Conservation (phyloP, 2,113 vertebrate genomes). For the Psilopsiagon aurifrons region DNA sequence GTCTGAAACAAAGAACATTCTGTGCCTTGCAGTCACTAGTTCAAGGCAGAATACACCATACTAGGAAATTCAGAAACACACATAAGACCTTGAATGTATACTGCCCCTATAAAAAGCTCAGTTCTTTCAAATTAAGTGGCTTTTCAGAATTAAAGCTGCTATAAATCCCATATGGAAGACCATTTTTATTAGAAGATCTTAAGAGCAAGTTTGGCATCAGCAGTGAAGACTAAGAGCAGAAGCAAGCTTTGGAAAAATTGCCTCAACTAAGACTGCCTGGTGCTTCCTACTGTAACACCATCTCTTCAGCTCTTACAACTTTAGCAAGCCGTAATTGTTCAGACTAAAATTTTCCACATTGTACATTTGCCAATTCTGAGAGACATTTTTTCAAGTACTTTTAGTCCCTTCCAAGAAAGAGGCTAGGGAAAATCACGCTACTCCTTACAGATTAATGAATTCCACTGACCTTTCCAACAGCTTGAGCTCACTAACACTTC, state of each 20-base stretch:
- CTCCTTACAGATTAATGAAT: slow-evolving; percentile 19
- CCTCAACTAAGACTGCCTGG: not conserved
- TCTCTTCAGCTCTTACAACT: not conserved
- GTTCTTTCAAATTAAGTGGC: not conserved
- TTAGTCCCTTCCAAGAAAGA: not conserved
- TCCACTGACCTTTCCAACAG: not conserved
- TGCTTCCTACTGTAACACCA: not conserved
- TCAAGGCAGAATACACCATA: not conserved
- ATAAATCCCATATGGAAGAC: slow-evolving; percentile 21
- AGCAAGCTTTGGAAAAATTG: not conserved
- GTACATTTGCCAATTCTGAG: not conserved
- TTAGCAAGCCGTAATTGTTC: not conserved
- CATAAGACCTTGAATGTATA: not conserved
- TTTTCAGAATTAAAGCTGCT: not conserved
- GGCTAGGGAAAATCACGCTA: not conserved
- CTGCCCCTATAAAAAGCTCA: not conserved
- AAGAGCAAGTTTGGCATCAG: slow-evolving; percentile 7
- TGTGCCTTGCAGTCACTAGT: not conserved
- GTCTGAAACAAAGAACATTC: not conserved
- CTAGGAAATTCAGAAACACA: not conserved
- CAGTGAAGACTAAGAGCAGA: not conserved
- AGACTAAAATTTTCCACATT: slow-evolving; percentile 7
- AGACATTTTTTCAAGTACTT: not conserved
- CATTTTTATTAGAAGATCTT: slow-evolving; percentile 15
- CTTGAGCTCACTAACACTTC: not conserved